phyloP scores from a whole-genome alignment of 1,140 invertebrate genomes.

The Trichonephila inaurata region DNA sequence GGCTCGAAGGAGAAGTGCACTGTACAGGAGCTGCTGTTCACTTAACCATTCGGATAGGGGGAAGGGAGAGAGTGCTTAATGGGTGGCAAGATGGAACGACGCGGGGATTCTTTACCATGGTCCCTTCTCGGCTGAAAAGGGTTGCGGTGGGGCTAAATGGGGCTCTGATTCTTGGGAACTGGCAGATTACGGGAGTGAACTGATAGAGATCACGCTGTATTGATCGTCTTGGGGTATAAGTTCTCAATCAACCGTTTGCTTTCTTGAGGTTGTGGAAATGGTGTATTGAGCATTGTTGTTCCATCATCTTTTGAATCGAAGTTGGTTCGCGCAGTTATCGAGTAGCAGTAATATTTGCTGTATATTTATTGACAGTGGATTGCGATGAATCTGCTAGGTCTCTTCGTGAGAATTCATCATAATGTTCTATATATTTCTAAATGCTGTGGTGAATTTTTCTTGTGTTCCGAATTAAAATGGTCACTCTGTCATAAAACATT shows the following conservation, averaged over 20 bases:
- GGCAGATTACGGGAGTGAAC: neutral
- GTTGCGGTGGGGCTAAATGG: constrained; percentile 40
- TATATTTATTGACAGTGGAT: no score
- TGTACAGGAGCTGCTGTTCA: constrained; percentile 60
- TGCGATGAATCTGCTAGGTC: no score
- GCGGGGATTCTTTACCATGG: constrained; percentile 1
- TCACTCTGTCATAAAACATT: no score
- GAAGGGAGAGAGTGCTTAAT: constrained; percentile 35
- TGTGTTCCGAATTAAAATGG: no score
- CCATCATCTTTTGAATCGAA: no score
- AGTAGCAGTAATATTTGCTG: no score
- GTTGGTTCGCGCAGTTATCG: no score
- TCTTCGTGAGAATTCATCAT: no score
- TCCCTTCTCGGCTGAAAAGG: neutral
- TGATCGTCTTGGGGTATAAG: neutral
- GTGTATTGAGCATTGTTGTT: no score
- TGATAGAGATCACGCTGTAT: constrained; percentile 31
- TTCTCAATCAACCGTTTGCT: neutral
- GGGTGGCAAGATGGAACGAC: constrained; percentile 1
- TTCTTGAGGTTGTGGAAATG: neutral
- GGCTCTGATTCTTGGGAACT: constrained; percentile 14
- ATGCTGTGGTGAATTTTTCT: no score
- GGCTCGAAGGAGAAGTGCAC: constrained; percentile 26
- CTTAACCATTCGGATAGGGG: constrained; percentile 19
- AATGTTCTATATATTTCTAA: no score